Evolutionary conservation across 2,888 invertebrate species (phyloP), one percentile per base, ranked within the genome.

Genomic region (Heteromyza rotundicornis): DNA sequence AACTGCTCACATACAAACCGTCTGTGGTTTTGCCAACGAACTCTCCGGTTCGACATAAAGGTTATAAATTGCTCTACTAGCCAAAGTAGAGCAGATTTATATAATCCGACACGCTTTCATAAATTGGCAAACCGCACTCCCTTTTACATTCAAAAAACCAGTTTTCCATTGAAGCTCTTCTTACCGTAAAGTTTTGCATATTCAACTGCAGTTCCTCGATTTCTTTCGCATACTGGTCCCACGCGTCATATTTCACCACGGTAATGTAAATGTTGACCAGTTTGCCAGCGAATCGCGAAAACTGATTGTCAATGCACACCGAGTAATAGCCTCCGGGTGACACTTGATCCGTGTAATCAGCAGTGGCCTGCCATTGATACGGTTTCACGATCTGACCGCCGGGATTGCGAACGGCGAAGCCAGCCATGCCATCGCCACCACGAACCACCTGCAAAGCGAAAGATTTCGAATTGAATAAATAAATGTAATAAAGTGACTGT

Each of bases 341-440:
- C 0, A 89, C 85, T 75, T 90, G 90, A 76, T 95, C 95, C 59
- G 95, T 94, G 72, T 95, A 95, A 79, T 95, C 95, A 0, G 93
- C 90, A 69, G 89, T 92, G n/a, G 92, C 87, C 77, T 91, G 89
- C 95, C 95, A 96, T 75, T 93, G 92, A 77, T 96, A 96, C 0
- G 95, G 95, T 76, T 92, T 91, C 5, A 95, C 94, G 69, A 94
- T 88, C 77, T 90, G 86, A 0, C 94, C 94, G 59, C 89, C 87
- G 0, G 96, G 95, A 83, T 95, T 91, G 64, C 94, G 87, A 0
- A 96, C 92, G 0, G 94, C 94, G 79, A 96, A 94, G 1, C 95
- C 96, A 63, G 95, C 95, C 89, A 94, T 95, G 10, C 95, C 94
- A 84, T 96, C 96, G 19, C 96, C 96, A 5, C 96, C 96, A 80